A percentile compares a stretch with the other conserved stretches of the same genome.
These are phyloP conservation scores for Pelosia muscerda DNA, from an alignment of 2,888 invertebrate genomes.

Conservation along the genomic window DNA sequence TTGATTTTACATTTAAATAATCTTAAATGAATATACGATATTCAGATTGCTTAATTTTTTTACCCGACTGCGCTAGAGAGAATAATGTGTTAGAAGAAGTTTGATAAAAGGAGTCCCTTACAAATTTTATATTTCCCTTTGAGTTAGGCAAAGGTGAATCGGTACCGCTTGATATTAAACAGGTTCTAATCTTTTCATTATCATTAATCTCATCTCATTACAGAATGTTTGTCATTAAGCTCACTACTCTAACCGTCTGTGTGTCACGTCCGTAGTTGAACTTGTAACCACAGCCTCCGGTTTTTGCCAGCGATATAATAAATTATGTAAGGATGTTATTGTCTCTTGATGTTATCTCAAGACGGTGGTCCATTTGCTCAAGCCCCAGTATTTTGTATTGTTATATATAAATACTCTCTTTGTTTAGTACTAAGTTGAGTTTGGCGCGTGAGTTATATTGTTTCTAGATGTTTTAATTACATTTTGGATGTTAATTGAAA, in stretches of 20 bases:
- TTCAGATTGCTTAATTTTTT: too few species aligned
- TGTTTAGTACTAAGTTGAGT: slow-evolving; percentile 34
- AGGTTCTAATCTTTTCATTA: too few species aligned
- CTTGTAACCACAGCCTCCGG: slow-evolving; percentile 55
- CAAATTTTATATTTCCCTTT: too few species aligned
- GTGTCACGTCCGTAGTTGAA: slow-evolving; percentile 42
- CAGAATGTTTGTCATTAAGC: slow-evolving; percentile 5
- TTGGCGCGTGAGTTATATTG: slow-evolving; percentile 40
- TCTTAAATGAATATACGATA: too few species aligned
- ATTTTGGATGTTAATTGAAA: slow-evolving; percentile 39
- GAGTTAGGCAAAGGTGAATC: too few species aligned
- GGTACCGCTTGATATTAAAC: too few species aligned
- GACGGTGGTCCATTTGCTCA: slow-evolving; percentile 64
- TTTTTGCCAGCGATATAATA: slow-evolving; percentile 78
- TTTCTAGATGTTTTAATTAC: slow-evolving; percentile 50
- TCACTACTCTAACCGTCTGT: slow-evolving; percentile 26
- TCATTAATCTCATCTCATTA: too few species aligned
- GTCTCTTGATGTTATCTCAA: slow-evolving; percentile 76
- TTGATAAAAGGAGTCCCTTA: too few species aligned
- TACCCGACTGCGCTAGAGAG: too few species aligned
- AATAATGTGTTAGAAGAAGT: too few species aligned
- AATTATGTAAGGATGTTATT: slow-evolving; percentile 79
- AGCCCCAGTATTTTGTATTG: slow-evolving; percentile 52
- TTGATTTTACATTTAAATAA: background rate
- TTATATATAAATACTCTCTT: slow-evolving; percentile 66